Evolutionary conservation across 2,888 invertebrate genomes (phyloP).

Genomic region (Xylocampa areola): DNA sequence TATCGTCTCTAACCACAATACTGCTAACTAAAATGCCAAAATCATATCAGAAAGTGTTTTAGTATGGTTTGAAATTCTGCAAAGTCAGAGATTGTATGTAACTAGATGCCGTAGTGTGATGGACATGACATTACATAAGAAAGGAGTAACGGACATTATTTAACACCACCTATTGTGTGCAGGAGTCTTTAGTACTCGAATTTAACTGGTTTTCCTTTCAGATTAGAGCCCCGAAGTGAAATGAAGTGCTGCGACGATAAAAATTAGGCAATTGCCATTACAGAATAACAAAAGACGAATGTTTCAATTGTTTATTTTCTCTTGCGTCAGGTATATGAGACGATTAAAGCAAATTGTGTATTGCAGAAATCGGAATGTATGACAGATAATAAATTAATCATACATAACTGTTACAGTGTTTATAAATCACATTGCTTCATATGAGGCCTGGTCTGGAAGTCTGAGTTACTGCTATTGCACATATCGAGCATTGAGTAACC

Average conservation of each 20-base stretch:
- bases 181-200: conserved; percentile 4
- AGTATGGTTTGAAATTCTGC: no score
- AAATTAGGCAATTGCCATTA: conserved; percentile 18
- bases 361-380: conserved; percentile 30
- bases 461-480: no score
- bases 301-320: conserved; percentile 27
- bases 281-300: conserved; percentile 33
- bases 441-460: no score
- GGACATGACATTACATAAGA: not conserved
- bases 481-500: no score
- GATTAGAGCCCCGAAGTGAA: not conserved
- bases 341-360: conserved; percentile 12
- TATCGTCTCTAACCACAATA: no score
- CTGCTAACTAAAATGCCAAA: no score
- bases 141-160: not conserved
- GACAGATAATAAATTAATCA: conserved; percentile 23
- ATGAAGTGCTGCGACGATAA: conserved; percentile 20
- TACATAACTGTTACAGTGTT: conserved; percentile 6
- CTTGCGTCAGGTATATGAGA: conserved; percentile 29
- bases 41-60: no score
- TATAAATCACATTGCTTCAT: conserved; percentile 16
- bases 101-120: no score
- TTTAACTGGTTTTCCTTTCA: conserved; percentile 11
- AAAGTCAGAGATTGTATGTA: no score
- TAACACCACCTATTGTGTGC: conserved; percentile 3